Evolutionary conservation across 2,797 vertebrate genomes (phyloP).

Genomic region (Siniperca undulata): DNA sequence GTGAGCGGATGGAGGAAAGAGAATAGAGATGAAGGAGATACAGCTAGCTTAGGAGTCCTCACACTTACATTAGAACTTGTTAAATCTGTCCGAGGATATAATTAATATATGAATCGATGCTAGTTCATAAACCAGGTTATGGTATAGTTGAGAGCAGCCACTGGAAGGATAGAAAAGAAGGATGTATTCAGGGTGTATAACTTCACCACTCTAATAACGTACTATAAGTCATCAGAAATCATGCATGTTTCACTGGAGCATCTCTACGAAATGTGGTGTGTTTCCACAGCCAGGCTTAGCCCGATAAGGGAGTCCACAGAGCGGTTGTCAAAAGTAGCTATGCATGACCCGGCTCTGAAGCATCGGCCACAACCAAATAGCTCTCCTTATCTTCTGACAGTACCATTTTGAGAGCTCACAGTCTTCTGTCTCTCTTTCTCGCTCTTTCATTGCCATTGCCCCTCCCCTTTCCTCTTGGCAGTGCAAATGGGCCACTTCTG

Average conservation of each 20-base stretch:
- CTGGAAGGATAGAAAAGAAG: conserved; percentile 41
- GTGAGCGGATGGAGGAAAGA: conserved; percentile 44
- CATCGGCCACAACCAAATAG: conserved; percentile 76
- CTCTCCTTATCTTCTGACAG: conserved; percentile 78
- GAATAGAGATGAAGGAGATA: conserved; percentile 55
- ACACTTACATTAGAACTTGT: conserved; percentile 72
- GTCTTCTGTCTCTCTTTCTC: conserved; percentile 55
- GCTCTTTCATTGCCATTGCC: conserved; percentile 33
- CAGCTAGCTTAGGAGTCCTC: conserved; percentile 53
- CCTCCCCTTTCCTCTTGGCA: conserved; percentile 59
- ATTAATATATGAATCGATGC: conserved; percentile 83
- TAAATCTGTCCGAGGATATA: conserved; percentile 71
- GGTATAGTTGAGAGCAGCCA: conserved; percentile 50
- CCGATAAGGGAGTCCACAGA: conserved; percentile 68
- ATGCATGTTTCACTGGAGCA: conserved; percentile 62
- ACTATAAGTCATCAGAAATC: conserved; percentile 62
- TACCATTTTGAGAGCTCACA: conserved; percentile 67
- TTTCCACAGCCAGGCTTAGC: conserved; percentile 50
- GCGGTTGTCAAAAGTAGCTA: conserved; percentile 75
- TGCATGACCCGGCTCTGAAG: conserved; percentile 69
- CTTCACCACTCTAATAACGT: conserved; percentile 48
- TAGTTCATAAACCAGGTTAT: conserved; percentile 72
- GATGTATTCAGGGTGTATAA: conserved; percentile 38
- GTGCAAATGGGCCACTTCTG: conserved; percentile 62
- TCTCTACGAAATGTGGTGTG: conserved; percentile 59